Base-by-base conservation (phyloP, 2,797 vertebrate genomes). In the Geotrypetes seraphini region DNA sequence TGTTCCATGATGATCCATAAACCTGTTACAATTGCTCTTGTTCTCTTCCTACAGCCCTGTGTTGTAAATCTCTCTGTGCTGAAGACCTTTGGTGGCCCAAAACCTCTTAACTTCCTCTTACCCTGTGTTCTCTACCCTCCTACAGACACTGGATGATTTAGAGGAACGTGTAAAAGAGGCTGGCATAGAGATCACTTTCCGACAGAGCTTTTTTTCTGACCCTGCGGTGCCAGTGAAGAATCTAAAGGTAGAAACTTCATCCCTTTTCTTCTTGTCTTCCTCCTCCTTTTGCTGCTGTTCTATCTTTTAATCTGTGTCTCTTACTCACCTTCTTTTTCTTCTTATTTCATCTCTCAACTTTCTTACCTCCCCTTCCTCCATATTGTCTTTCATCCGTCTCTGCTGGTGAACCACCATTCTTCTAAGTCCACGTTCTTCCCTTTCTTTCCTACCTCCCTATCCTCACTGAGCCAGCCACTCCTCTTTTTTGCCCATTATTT, bases 121-220 rank as follows among this genome's bases (percentile, higher is more conserved):
- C 16, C 42, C 28, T 32, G 1, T 9, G 23, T 25, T 46, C 19
- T 23, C 42, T 20, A 27, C 14, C 33, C 4, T 18, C 26, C 24
- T 14, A 9, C 60, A 96, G 92, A 96, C 92, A 23, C 70, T 96
- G 54, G 92, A 95, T 18, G 92, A 96, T 68, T 68, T 96, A 49
- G 92, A 95, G 63, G 79, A 96, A 51, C 79, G 91, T 36, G 76
- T 81, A 61, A 91, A 90, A 58, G 92, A 95, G 55, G 92, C 92
- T 3, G 88, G 86, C 12, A 90, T 96, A 6, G 92, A 96, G 74
- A 95, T 96, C 67, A 96, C 90, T 13, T 93, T 96, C 57, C 83
- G 92, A 12, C 92, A 96, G 68, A 96, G 92, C 50, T 96, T 96
- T 74, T 92, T 96, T 64, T 92, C 89, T 2, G 92, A 96, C 60